Base-by-base conservation (phyloP, 2,113 vertebrate species). In the Panthera leo region DNA sequence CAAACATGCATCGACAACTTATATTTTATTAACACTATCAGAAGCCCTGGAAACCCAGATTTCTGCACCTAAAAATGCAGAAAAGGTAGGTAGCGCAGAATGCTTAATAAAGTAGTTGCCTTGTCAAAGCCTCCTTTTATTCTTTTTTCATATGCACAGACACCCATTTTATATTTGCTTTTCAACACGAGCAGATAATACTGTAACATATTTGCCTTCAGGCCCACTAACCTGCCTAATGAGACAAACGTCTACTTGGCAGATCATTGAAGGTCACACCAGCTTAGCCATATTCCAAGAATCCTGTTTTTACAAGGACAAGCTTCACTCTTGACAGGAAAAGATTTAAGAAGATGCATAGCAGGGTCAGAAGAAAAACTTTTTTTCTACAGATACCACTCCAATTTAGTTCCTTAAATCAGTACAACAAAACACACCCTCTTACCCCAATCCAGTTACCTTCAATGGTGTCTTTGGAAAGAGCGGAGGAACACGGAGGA, bases 101-200 rank as follows among this genome's bases (percentile, higher is more conserved):
- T 51, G 94, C 63, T 75, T 91, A 27, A 87, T 78, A 65, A 96
- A 95, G 45, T 31, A 71, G 42, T 80, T 87, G 45, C 29, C 27
- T 34, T 85, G 39, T 80, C 70, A 71, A 48, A 76, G 18, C 23
- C 58, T 75, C n/a, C 58, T 58, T 92, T 79, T 90, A 53, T 94
- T 94, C 21, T 84, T 55, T 39, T 91, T 95, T 58, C 13, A 65
- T 55, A 71, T 53, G 18, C 76, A 75, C 51, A 61, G 85, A 58
- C 42, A 89, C 36, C 42, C 75, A 36, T 79, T 68, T 96, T 86
- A 42, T 89, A 76, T 92, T 94, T 85, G 67, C 85, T 90, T 94
- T 96, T 76, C 95, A 88, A 27, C 80, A n/a, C 67, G 31, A 53
- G n/a, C 39, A 85, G 36, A 73, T 76, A 89, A 90, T 42, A 39